These are phyloP conservation scores for Sitta carolinensis DNA, from an alignment of 2,797 vertebrate genomes.

Conservation along the genomic window DNA sequence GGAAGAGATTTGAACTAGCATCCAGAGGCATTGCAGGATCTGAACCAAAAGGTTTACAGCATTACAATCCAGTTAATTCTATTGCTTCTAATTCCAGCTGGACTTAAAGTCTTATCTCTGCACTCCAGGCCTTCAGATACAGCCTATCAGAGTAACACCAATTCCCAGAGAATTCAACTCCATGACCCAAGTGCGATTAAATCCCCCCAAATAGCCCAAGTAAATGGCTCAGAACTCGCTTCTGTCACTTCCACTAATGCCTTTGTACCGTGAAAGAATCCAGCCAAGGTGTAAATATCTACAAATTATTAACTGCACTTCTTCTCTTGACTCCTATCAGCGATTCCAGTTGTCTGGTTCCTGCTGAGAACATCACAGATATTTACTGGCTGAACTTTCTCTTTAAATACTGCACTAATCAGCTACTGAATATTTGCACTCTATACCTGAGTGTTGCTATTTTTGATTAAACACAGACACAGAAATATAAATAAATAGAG, in stretches of 20 bases:
- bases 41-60: constrained; percentile 65
- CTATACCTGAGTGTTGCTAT: not conserved
- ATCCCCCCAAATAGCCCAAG: constrained; percentile 72
- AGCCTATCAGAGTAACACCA: constrained; percentile 68
- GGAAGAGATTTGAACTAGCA: constrained; percentile 57
- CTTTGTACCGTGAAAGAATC: constrained; percentile 56
- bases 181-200: constrained; percentile 74
- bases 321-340: constrained; percentile 24
- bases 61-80: constrained; percentile 71
- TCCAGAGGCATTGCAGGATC: constrained; percentile 65
- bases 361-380: constrained; percentile 5
- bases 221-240: constrained; percentile 73
- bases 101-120: constrained; percentile 78
- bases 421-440: not conserved
- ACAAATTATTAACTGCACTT: constrained; percentile 57
- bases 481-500: not conserved
- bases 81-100: constrained; percentile 68
- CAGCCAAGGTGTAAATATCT: constrained; percentile 67
- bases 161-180: constrained; percentile 72
- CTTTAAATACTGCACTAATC: not conserved
- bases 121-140: constrained; percentile 72
- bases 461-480: not conserved
- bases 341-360: not conserved
- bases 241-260: constrained; percentile 75
- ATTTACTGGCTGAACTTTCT: not conserved